Percentiles rank a stretch among this genome's conserved stretches.
Conservation (phyloP, 2,888 invertebrate genomes). For the Criorhina ranunculi region DNA sequence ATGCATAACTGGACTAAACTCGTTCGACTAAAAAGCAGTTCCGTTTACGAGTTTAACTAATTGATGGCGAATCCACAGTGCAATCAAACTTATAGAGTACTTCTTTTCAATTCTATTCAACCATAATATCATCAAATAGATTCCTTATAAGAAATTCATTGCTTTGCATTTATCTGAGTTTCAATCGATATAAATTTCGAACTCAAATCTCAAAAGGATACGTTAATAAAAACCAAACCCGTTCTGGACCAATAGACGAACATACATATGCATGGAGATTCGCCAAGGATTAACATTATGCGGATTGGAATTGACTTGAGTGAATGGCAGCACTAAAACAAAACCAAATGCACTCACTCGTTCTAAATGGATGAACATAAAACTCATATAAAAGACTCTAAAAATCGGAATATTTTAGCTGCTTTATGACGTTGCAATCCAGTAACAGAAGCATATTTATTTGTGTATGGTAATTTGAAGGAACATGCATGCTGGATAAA, state of each 20-base stretch:
- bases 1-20: not conserved
- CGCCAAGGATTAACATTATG: slow-evolving; percentile 37
- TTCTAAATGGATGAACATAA: slow-evolving; percentile 60
- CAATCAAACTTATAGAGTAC: slow-evolving; percentile 28
- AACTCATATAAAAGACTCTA: slow-evolving; percentile 38
- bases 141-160: slow-evolving; percentile 16
- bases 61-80: slow-evolving; percentile 32
- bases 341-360: slow-evolving; percentile 59
- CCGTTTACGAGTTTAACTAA: slow-evolving; percentile 15
- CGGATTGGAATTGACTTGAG: slow-evolving; percentile 57
- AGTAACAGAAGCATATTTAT: slow-evolving; percentile 50
- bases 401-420: slow-evolving; percentile 56
- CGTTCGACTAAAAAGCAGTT: not conserved
- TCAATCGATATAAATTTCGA: slow-evolving; percentile 20
- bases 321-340: slow-evolving; percentile 47
- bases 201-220: slow-evolving; percentile 28
- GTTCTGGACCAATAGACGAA: slow-evolving; percentile 15
- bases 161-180: slow-evolving; percentile 11
- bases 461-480: slow-evolving; percentile 60
- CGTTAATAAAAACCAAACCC: slow-evolving; percentile 33
- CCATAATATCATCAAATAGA: slow-evolving; percentile 26
- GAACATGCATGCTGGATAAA: slow-evolving; percentile 55
- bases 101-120: slow-evolving; percentile 30
- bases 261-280: not conserved
- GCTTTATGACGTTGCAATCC: slow-evolving; percentile 56